Conservation (phyloP, 92 coral and sea anemone species). For the Porites rus region DNA sequence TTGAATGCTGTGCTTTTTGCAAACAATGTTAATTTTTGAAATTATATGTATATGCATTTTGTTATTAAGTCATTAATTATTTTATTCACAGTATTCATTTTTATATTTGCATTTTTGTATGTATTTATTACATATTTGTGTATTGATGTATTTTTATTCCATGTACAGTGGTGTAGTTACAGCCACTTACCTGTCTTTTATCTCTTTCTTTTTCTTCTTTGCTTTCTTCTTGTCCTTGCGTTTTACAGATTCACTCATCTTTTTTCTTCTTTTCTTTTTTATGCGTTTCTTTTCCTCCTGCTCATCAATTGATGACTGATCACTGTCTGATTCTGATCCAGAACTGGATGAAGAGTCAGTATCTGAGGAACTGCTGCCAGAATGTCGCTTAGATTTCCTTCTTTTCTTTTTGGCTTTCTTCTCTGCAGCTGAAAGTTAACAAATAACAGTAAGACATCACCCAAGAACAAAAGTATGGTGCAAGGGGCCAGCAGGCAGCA, state of each 20-base stretch:
- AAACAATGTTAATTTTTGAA: too few relatives aligned
- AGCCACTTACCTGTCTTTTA: slow-evolving; percentile 20
- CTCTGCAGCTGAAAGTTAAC: slow-evolving; percentile 10
- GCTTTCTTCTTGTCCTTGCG: slow-evolving; percentile 64
- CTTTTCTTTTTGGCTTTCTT: slow-evolving; percentile 65
- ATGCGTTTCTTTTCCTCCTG: slow-evolving; percentile 45
- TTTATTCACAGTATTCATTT: too few relatives aligned
- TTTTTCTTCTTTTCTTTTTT: slow-evolving; percentile 72
- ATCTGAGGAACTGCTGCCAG: slow-evolving; percentile 41
- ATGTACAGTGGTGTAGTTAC: too few relatives aligned
- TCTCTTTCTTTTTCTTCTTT: slow-evolving; percentile 49
- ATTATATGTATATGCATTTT: too few relatives aligned
- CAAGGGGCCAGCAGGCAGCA: background rate
- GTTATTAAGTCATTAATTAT: too few relatives aligned
- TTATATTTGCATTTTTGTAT: too few relatives aligned
- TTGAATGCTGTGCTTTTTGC: too few relatives aligned
- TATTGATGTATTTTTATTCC: background rate
- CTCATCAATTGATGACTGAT: slow-evolving; percentile 71
- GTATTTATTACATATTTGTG: too few relatives aligned
- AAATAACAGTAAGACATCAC: background rate
- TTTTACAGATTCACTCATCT: slow-evolving; percentile 60
- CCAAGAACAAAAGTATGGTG: background rate
- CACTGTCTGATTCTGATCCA: slow-evolving; percentile 66
- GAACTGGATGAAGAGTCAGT: slow-evolving; percentile 52
- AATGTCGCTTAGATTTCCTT: slow-evolving; percentile 11